A percentile compares a stretch with the other conserved stretches of the same genome.
Conservation (phyloP, 2,113 vertebrate species). For the Cardinalis cardinalis region DNA sequence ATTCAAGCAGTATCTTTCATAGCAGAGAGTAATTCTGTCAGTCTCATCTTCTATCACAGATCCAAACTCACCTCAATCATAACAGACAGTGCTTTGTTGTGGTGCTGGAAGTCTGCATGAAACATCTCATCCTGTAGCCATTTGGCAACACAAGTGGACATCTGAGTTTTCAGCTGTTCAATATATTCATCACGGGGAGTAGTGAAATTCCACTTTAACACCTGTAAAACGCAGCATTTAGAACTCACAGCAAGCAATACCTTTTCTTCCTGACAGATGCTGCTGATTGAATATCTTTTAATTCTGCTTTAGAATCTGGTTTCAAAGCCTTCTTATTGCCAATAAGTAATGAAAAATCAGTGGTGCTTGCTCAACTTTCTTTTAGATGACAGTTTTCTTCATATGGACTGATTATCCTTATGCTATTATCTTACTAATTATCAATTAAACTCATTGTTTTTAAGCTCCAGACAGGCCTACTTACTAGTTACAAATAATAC, state of each 20-base stretch:
- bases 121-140: constrained; percentile 97
- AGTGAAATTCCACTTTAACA: constrained; percentile 97
- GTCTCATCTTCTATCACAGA: not conserved
- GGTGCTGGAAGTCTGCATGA: constrained; percentile 94
- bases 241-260: not conserved
- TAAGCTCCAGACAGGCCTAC: not conserved
- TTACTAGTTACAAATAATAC: not conserved
- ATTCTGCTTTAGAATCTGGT: not conserved
- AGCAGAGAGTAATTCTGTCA: not conserved
- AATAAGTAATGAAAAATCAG: not conserved
- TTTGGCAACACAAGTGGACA: constrained; percentile 89
- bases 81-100: constrained; percentile 90
- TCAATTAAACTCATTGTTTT: not conserved
- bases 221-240: constrained; percentile 69
- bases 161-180: constrained; percentile 95
- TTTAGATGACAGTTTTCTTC: not conserved
- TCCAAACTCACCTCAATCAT: constrained; percentile 89
- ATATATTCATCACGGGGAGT: constrained; percentile 94
- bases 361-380: not conserved
- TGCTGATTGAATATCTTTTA: not conserved
- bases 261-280: not conserved
- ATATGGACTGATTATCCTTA: not conserved
- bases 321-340: not conserved
- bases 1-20: not conserved
- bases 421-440: not conserved